Evolutionary conservation across 2,797 vertebrate species (phyloP), one percentile per base, ranked within the genome.

Genomic region (Cuniculus paca): DNA sequence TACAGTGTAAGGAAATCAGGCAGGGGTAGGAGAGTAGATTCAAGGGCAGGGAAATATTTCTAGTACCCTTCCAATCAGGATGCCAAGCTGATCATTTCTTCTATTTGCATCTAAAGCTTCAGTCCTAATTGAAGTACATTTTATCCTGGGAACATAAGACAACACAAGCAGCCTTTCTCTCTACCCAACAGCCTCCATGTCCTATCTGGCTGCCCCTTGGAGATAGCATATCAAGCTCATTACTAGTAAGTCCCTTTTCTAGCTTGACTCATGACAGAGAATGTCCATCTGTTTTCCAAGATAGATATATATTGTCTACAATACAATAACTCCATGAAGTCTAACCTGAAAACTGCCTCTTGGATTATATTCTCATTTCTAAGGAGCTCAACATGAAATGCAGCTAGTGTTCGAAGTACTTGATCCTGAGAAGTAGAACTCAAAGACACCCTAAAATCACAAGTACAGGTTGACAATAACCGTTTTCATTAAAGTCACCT

Each of bases 401-500:
- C 72, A 96, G 97, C 92, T 96, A 94, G 87, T 97, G 80, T n/a
- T 77, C 96, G 48, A 79, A 98, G 94, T 90, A 96, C 88, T 48
- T 34, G 97, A 96, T 45, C 79, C 88, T 95, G 94, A 97, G 88
- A 97, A 98, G 95, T 97, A 95, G 98, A 98, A 98, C 61, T 85
- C 83, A 90, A 96, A 97, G 94, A 98, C 96, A 96, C 94, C 96
- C 94, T 91, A 95, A 97, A 97, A 95, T 96, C 88, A 91, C 96
- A 97, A 98, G 95, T 82, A 96, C 95, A 94, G 88, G 80, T 90
- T 96, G 96, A 96, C 60, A 88, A 97, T 97, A 90, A 92, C 93
- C 91, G 91, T 48, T 96, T 98, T 97, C 97, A 97, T 97, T 97
- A 98, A 90, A 91, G 98, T 97, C 90, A 96, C 95, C 97, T 95